Conservation (phyloP, 1,140 invertebrate genomes). For the Conus betulinus region DNA sequence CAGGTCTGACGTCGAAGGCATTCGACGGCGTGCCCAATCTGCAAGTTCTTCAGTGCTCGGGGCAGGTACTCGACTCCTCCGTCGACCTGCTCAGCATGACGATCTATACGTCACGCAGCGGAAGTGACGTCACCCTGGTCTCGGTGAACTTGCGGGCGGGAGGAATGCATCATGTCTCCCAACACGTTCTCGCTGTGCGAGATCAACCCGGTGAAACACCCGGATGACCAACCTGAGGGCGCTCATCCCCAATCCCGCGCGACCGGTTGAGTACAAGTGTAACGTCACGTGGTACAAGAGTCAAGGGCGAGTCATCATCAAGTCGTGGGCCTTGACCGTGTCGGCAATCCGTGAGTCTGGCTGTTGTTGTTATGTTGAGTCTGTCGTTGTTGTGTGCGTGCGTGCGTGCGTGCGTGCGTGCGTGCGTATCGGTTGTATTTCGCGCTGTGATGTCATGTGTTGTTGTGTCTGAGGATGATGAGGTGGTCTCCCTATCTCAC, state of each 20-base stretch:
- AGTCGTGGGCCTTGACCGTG: constrained; percentile 17
- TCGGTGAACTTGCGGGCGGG: constrained; percentile 24
- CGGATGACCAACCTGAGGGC: constrained; percentile 16
- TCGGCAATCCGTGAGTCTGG: background rate
- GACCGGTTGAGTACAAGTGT: background rate
- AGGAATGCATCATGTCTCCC: constrained; percentile 22
- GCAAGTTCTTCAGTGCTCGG: constrained; percentile 19
- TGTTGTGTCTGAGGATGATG: background rate
- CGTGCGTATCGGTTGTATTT: background rate
- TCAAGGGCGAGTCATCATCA: background rate
- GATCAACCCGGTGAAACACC: background rate
- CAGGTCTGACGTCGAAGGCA: background rate
- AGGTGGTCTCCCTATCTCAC: background rate
- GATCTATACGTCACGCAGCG: constrained; percentile 12
- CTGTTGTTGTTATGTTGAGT: background rate
- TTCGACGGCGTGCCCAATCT: constrained; percentile 3
- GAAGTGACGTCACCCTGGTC: constrained; percentile 11
- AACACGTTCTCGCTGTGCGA: constrained; percentile 30
- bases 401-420: background rate
- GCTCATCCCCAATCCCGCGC: constrained; percentile 21
- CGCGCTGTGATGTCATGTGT: background rate
- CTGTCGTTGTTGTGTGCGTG: background rate
- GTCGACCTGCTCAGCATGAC: constrained; percentile 22
- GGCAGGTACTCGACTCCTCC: background rate
- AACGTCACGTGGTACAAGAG: constrained; percentile 27